Evolutionary conservation across 2,113 vertebrate genomes (phyloP).

Genomic region (Nannobrachium achirus): DNA sequence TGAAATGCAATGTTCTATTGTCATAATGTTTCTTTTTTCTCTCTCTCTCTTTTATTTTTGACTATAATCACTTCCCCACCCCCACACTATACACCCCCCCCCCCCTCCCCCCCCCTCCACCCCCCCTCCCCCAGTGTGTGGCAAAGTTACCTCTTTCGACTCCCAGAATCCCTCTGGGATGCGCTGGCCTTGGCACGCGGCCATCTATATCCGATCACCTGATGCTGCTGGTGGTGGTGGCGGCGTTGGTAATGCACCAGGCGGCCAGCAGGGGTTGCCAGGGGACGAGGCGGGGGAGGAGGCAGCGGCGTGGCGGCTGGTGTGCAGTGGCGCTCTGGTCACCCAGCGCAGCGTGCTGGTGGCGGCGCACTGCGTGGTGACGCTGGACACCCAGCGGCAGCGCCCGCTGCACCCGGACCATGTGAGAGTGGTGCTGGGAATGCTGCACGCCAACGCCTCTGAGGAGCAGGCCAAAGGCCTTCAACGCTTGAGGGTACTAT

Average conservation of each 20-base stretch:
- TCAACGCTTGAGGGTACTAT: conserved; percentile 82
- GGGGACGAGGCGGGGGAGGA: conserved; percentile 35
- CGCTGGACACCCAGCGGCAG: conserved; percentile 75
- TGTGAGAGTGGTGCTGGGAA: conserved; percentile 86
- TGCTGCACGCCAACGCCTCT: conserved; percentile 77
- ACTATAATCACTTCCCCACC: not conserved
- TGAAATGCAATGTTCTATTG: not conserved
- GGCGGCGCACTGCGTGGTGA: conserved; percentile 88
- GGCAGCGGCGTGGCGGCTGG: conserved; percentile 83
- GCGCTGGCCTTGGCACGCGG: conserved; percentile 90
- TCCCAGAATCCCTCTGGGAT: conserved; percentile 71
- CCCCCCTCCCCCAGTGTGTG: conserved; percentile 86
- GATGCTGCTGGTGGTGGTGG: conserved; percentile 61
- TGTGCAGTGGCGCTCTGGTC: conserved; percentile 90
- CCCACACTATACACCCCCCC: not conserved
- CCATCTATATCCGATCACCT: conserved; percentile 83
- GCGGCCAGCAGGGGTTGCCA: conserved; percentile 50
- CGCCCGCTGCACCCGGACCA: conserved; percentile 79
- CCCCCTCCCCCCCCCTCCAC: too few species aligned
- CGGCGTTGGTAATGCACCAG: not conserved
- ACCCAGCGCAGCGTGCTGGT: conserved; percentile 86
- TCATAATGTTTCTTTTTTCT: too few species aligned
- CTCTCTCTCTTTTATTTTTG: not conserved
- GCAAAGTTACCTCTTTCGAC: conserved; percentile 81
- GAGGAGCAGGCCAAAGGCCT: conserved; percentile 81